phyloP scores from a whole-genome alignment of 2,888 invertebrate genomes.

The Stramonita haemastoma region DNA sequence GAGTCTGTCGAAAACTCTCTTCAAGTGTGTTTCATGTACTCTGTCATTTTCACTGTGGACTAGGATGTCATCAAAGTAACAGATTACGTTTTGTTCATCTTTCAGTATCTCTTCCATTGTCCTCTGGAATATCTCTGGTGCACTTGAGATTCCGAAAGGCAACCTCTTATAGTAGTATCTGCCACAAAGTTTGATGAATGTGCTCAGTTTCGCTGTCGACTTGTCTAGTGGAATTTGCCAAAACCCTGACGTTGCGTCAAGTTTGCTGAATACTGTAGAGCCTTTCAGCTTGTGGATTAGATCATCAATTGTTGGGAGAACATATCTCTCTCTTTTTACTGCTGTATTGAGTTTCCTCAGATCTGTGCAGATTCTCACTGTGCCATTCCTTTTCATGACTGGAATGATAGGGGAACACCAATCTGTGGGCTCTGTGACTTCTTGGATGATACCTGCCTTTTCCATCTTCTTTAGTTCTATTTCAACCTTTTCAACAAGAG shows the following conservation, averaged over 20 bases:
- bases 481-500: too few relatives aligned
- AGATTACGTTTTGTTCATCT: neutral
- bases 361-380: neutral
- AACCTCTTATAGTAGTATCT: neutral
- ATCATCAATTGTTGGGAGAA: conserved; percentile 20
- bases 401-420: too few relatives aligned
- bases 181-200: conserved; percentile 35
- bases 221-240: conserved; percentile 11
- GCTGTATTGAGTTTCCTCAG: neutral
- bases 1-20: neutral
- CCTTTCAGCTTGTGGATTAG: conserved; percentile 10
- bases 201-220: conserved; percentile 13
- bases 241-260: conserved; percentile 2
- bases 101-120: neutral
- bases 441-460: too few relatives aligned
- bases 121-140: conserved; percentile 34
- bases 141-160: conserved; percentile 19
- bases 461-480: too few relatives aligned
- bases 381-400: neutral
- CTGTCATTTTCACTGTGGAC: neutral
- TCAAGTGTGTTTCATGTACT: neutral
- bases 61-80: neutral
- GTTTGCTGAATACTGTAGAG: conserved; percentile 15
- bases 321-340: neutral
- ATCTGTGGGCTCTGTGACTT: too few relatives aligned